phyloP scores from a whole-genome alignment of 2,797 vertebrate genomes.

The Acipenser ruthenus region DNA sequence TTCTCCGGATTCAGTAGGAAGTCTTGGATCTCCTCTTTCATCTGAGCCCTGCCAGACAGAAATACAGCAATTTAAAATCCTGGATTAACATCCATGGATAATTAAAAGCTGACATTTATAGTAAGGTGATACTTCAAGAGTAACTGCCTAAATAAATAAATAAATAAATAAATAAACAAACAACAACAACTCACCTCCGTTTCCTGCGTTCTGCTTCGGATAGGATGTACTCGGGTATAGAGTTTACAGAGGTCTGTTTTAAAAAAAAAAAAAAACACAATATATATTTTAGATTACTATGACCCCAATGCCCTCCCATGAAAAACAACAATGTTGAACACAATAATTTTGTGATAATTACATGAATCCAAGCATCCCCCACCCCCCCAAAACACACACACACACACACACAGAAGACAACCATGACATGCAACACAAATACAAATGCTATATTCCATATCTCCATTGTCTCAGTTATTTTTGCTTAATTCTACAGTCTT shows the following conservation, averaged over 20 bases:
- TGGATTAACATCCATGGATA: neutral
- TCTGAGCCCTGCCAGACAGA: conserved; percentile 48
- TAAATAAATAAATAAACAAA: neutral
- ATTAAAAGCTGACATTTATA: neutral
- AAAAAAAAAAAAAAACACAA: neutral
- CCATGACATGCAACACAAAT: neutral
- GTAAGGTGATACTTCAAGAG: too few relatives aligned
- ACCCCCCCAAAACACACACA: neutral
- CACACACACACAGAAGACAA: neutral
- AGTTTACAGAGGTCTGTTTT: conserved; percentile 52
- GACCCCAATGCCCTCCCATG: neutral
- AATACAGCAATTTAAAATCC: neutral
- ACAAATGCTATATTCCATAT: neutral
- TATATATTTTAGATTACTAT: neutral
- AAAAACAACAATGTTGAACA: neutral
- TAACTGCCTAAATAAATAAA: neutral
- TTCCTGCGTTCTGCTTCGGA: conserved; percentile 62
- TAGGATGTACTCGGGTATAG: conserved; percentile 67
- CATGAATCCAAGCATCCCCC: too few relatives aligned
- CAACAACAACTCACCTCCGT: conserved; percentile 44
- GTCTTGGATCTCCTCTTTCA: conserved; percentile 62
- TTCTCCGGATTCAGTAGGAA: conserved; percentile 54
- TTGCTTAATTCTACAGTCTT: neutral
- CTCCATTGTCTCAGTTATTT: neutral
- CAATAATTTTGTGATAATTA: neutral